phyloP scores from a whole-genome alignment of 2,797 vertebrate species.

The Distichodus sexfasciatus region DNA sequence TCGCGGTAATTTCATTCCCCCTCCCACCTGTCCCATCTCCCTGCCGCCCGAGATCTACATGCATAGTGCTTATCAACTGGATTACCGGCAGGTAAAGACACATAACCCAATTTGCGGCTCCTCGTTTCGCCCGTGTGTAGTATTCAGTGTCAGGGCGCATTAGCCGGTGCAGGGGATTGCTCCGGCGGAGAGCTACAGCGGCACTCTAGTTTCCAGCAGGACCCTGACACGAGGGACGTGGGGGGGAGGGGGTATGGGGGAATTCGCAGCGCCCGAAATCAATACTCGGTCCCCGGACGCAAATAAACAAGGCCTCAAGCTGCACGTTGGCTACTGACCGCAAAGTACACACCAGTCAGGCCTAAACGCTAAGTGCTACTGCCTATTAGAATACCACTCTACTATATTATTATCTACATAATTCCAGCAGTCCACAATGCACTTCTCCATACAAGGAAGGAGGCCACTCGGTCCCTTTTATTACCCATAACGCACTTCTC shows the following conservation, averaged over 20 bases:
- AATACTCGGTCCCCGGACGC: slow-evolving; percentile 23
- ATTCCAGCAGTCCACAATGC: slow-evolving; percentile 21
- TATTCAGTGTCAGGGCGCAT: slow-evolving; percentile 78
- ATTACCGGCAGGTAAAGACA: slow-evolving; percentile 81
- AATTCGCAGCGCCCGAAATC: slow-evolving; percentile 36
- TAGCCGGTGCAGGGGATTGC: slow-evolving; percentile 68
- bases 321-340: slow-evolving; percentile 2
- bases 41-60: slow-evolving; percentile 81
- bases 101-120: slow-evolving; percentile 81
- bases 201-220: slow-evolving; percentile 48
- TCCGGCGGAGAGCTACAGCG: slow-evolving; percentile 58
- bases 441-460: slow-evolving; percentile 15
- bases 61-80: slow-evolving; percentile 82
- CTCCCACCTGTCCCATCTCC: slow-evolving; percentile 70
- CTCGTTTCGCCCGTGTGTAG: slow-evolving; percentile 75
- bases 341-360: not conserved
- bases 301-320: slow-evolving; percentile 7
- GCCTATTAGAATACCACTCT: not conserved
- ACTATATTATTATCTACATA: not conserved
- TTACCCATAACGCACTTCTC: slow-evolving; percentile 47
- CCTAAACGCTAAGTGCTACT: not conserved
- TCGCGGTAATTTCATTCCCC: slow-evolving; percentile 77
- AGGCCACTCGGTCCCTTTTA: no score
- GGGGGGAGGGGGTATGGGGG: slow-evolving; percentile 35
- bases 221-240: slow-evolving; percentile 23